Conservation (phyloP, 2,888 invertebrate genomes). For the Carpatolechia fugitivella region DNA sequence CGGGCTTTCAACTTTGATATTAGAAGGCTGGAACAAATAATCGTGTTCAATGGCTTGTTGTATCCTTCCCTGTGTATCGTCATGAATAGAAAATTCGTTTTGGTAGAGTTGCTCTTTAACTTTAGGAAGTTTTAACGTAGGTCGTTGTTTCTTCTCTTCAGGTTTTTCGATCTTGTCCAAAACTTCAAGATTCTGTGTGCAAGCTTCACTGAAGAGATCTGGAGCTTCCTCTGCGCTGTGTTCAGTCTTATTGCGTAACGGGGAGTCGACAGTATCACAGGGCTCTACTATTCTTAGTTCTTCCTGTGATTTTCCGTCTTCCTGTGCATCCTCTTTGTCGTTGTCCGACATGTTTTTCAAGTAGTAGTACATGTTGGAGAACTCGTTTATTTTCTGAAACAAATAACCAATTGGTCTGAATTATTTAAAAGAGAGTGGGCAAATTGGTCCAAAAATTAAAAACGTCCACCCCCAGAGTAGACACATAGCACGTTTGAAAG, state of each 20-base stretch:
- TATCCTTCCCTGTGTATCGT: conserved; percentile 56
- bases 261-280: conserved; percentile 65
- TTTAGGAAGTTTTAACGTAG: conserved; percentile 63
- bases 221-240: conserved; percentile 33
- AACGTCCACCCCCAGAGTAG: too few species aligned
- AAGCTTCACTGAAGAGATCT: conserved; percentile 73
- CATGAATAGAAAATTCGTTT: conserved; percentile 63
- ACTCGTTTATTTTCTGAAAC: conserved; percentile 90
- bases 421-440: too few species aligned
- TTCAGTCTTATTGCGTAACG: conserved; percentile 35
- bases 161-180: conserved; percentile 34
- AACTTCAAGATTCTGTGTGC: conserved; percentile 65
- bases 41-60: conserved; percentile 78
- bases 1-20: conserved; percentile 78
- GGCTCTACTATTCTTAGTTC: conserved; percentile 64
- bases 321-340: conserved; percentile 73
- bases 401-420: background rate
- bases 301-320: conserved; percentile 67
- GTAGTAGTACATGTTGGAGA: conserved; percentile 92
- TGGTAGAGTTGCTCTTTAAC: conserved; percentile 71
- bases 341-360: conserved; percentile 86
- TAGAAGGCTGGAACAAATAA: conserved; percentile 81
- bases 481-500: too few species aligned
- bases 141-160: conserved; percentile 65
- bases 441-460: too few species aligned